Base-by-base conservation (phyloP, 2,797 vertebrate genomes). In the Channallabes apus region DNA sequence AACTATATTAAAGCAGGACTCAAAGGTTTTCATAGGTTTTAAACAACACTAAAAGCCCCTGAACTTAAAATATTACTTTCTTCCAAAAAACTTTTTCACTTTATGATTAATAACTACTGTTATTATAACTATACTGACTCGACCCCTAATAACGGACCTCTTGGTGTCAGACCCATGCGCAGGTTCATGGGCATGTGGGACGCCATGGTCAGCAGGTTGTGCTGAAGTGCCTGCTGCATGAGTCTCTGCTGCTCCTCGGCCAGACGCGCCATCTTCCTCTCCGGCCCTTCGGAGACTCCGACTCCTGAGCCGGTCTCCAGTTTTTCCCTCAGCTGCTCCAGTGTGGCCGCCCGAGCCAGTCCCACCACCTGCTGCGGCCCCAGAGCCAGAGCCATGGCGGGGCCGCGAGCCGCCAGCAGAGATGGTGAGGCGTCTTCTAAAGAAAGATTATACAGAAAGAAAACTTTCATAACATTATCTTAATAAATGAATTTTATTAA, bases 221-320 rank as follows among this genome's bases (percentile, higher is more conserved):
- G 97, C 87, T 99, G 98, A 83, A 99, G 95, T 1, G 97, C 96
- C 93, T 98, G 98, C 91, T 99, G 98, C 89, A 98, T 96, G 7
- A 99, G 94, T 56, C 97, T 96, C 93, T 99, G 97, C 91, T 99
- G 97, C 87, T 99, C 96, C 87, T 97, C 97, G 0, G 96, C 95
- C 92, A 97, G 91, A 1, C 97, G 93, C 0, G 96, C 91, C 35
- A 92, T 94, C 90, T 97, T 97, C 92, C 98, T 97, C 93, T 98
- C 97, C 0, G 97, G 96, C 0, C 96, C 97, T 80, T 98, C 97
- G 0, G 76, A 17, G 0, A 94, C 95, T 0, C 82, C 67, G 18
- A 71, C n/a, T 1, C 92, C 83, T 3, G 93, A 93, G 0, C 92
- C 80, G 1, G 93, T 94, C 91, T 99, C 98, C 83, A 99, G 95